These are phyloP conservation scores for Sciurus carolinensis DNA, from an alignment of 2,797 vertebrate species.

Conservation along the genomic window DNA sequence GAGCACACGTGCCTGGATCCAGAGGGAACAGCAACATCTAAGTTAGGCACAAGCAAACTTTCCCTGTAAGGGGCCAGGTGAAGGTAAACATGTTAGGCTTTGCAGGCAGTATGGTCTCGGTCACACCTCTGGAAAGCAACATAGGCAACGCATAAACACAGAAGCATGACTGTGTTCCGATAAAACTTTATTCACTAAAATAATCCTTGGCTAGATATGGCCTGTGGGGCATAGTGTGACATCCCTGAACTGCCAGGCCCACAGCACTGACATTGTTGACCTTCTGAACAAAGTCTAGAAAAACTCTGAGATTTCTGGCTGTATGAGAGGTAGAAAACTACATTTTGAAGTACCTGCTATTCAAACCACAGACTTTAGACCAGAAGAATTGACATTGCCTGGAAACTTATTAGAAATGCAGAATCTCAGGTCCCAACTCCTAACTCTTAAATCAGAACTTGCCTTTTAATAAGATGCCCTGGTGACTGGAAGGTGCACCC, in stretches of 20 bases:
- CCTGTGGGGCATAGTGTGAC: neutral
- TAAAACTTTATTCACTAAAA: conserved; percentile 42
- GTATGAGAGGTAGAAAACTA: neutral
- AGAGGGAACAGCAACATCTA: neutral
- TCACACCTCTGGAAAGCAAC: neutral
- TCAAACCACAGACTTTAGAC: neutral
- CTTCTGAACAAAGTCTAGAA: neutral
- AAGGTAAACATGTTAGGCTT: neutral
- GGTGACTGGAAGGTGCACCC: neutral
- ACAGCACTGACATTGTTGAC: neutral
- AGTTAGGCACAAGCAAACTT: neutral
- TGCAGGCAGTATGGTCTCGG: neutral
- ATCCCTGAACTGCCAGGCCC: neutral
- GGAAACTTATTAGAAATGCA: neutral
- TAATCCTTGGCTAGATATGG: neutral
- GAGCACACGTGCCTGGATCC: neutral
- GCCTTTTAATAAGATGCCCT: neutral
- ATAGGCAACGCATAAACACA: neutral
- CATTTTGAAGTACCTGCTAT: neutral
- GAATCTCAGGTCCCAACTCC: neutral
- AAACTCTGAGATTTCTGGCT: neutral
- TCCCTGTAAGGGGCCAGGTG: neutral
- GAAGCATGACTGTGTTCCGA: neutral
- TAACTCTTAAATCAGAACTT: neutral
- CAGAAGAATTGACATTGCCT: neutral